Evolutionary conservation across 2,888 invertebrate species (phyloP).

Genomic region (Lissonota sp.): DNA sequence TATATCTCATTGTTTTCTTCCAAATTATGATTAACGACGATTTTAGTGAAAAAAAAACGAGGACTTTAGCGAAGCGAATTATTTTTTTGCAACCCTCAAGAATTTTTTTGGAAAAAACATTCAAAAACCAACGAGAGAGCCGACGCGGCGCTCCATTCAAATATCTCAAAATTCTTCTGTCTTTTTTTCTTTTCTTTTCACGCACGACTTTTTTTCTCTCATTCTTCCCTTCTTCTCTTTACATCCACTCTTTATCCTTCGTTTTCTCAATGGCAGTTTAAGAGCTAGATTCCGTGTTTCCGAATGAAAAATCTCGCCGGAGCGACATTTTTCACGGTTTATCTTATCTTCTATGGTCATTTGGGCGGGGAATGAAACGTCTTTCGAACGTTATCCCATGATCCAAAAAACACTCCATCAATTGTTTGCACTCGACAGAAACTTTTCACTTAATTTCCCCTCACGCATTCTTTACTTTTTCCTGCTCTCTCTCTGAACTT

Average conservation of each 20-base stretch:
- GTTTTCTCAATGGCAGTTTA: conserved; percentile 80
- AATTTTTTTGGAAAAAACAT: not conserved
- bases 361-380: conserved; percentile 50
- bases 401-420: conserved; percentile 58
- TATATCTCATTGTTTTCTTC: not conserved
- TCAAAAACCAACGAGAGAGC: conserved; percentile 46
- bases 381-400: conserved; percentile 54
- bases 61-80: conserved; percentile 34
- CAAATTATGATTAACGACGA: not conserved
- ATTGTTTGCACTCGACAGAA: conserved; percentile 65
- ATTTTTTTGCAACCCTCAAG: not conserved
- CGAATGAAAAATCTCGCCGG: conserved; percentile 67
- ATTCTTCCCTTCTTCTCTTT: conserved; percentile 16
- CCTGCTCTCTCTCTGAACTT: conserved; percentile 19
- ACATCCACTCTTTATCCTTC: conserved; percentile 57
- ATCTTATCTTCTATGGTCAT: conserved; percentile 76
- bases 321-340: conserved; percentile 67
- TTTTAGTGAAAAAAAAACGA: conserved; percentile 8
- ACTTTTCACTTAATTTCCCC: conserved; percentile 54
- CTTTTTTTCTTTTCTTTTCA: conserved; percentile 19
- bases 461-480: conserved; percentile 41
- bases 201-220: conserved; percentile 7
- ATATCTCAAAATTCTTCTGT: conserved; percentile 39
- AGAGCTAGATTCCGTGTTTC: conserved; percentile 81
- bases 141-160: conserved; percentile 56